Conservation (phyloP, 2,797 vertebrate species). For the Gambelia wislizenii region DNA sequence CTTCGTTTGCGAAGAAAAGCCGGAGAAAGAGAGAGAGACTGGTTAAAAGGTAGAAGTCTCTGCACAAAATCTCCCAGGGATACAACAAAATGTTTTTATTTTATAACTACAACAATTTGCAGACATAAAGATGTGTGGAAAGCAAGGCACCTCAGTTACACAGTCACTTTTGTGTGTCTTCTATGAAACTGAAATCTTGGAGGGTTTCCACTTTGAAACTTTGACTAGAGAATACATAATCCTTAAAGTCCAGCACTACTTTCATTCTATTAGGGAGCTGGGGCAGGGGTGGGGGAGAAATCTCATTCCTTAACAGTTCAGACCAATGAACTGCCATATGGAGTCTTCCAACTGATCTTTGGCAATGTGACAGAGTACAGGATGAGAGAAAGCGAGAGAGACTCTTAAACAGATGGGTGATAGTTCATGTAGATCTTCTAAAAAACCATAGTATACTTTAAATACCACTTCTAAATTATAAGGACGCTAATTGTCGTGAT, state of each 20-base stretch:
- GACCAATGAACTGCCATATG: background rate
- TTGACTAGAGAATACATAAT: background rate
- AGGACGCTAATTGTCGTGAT: background rate
- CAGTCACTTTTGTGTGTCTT: background rate
- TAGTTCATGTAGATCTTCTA: background rate
- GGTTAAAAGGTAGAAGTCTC: no score
- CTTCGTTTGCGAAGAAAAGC: no score
- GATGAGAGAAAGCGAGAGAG: background rate
- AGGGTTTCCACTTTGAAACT: background rate
- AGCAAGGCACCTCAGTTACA: background rate
- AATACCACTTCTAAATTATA: conserved; percentile 5
- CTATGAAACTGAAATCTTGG: background rate
- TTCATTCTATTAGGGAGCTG: background rate
- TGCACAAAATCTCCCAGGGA: background rate
- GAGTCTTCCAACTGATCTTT: background rate
- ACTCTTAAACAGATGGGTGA: conserved; percentile 31
- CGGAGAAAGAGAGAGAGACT: no score
- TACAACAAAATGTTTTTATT: background rate
- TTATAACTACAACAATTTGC: background rate
- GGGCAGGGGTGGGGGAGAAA: no score
- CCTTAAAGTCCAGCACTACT: background rate
- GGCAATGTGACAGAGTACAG: background rate
- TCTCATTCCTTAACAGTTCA: background rate
- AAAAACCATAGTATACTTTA: background rate
- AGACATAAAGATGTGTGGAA: background rate